Evolutionary conservation across 2,888 invertebrate genomes (phyloP).

Genomic region (Odontomyia ornata): DNA sequence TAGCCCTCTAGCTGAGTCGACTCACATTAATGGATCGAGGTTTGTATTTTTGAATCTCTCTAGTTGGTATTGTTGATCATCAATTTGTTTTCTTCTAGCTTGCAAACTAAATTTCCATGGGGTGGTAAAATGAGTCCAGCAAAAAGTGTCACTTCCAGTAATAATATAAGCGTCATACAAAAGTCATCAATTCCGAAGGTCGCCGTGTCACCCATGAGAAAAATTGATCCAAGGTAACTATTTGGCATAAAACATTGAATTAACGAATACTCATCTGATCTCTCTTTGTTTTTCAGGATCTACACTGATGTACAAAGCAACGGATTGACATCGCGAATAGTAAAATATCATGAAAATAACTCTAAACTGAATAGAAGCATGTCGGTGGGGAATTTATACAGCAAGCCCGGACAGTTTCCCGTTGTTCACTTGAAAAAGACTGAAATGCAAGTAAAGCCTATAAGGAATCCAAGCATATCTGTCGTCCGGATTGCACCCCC

Average conservation of each 20-base stretch:
- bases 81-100: constrained; percentile 40
- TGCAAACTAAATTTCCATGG: constrained; percentile 52
- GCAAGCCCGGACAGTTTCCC: constrained; percentile 65
- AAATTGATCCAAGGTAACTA: constrained; percentile 59
- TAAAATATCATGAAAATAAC: constrained; percentile 64
- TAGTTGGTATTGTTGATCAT: background rate
- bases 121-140: constrained; percentile 53
- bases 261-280: too few relatives aligned
- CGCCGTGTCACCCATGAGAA: constrained; percentile 42
- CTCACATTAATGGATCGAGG: constrained; percentile 56
- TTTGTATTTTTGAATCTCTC: constrained; percentile 46
- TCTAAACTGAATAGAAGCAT: constrained; percentile 59
- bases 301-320: constrained; percentile 67
- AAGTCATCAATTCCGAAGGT: constrained; percentile 26
- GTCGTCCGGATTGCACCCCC: constrained; percentile 61
- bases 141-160: constrained; percentile 49
- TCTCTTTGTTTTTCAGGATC: constrained; percentile 52
- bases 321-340: constrained; percentile 65
- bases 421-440: constrained; percentile 66
- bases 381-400: constrained; percentile 61
- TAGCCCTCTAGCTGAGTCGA: constrained; percentile 61
- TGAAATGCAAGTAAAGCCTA: constrained; percentile 59
- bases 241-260: background rate
- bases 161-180: background rate
- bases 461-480: constrained; percentile 53